These are phyloP conservation scores for Cheilosia impressa DNA, from an alignment of 2,888 invertebrate species.

Conservation along the genomic window DNA sequence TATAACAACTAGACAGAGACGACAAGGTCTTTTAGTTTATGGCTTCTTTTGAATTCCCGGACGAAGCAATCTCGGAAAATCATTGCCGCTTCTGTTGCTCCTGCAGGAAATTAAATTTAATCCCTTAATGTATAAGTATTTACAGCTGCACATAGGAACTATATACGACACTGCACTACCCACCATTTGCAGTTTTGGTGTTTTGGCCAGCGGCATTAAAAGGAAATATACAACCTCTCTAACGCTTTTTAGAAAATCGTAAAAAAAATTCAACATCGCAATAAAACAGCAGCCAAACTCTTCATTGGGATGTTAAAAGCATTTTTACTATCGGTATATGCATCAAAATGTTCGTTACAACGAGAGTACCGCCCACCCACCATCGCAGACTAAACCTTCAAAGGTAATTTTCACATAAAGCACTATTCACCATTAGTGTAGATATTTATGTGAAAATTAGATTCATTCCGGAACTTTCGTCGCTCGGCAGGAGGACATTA, in stretches of 20 bases:
- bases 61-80: conserved; percentile 28
- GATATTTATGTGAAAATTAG: conserved; percentile 46
- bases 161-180: background rate
- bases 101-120: conserved; percentile 45
- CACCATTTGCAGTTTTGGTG: conserved; percentile 14
- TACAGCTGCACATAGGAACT: conserved; percentile 15
- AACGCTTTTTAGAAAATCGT: conserved; percentile 65
- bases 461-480: conserved; percentile 23
- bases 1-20: background rate
- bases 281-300: conserved; percentile 63
- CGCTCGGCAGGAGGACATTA: background rate
- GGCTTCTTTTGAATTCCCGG: conserved; percentile 1
- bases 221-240: conserved; percentile 32
- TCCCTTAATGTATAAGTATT: conserved; percentile 26
- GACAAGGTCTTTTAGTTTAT: conserved; percentile 30
- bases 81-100: conserved; percentile 32
- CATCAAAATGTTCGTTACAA: conserved; percentile 54
- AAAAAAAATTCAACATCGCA: conserved; percentile 71
- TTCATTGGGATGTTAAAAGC: conserved; percentile 71
- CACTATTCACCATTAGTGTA: conserved; percentile 39
- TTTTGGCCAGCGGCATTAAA: conserved; percentile 22
- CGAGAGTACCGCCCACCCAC: background rate
- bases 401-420: conserved; percentile 54
- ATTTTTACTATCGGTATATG: conserved; percentile 74
- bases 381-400: conserved; percentile 8